Conservation (phyloP, 23 tunicate species). For the Halocynthia roretzi region DNA sequence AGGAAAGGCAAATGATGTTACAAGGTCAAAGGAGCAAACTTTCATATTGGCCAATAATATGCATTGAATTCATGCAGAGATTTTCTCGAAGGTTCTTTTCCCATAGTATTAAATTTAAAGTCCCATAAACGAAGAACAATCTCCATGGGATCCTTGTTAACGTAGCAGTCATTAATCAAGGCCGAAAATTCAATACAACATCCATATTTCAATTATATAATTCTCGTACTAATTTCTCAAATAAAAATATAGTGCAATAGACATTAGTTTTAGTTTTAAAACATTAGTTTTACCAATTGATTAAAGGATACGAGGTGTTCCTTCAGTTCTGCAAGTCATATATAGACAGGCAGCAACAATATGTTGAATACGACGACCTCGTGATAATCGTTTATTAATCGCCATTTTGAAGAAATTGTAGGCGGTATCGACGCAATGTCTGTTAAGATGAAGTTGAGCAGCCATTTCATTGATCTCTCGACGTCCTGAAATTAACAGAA, state of each 20-base stretch:
- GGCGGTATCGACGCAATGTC: conserved; percentile 83
- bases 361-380: conserved; percentile 74
- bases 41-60: background rate
- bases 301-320: conserved; percentile 91
- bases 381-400: conserved; percentile 64
- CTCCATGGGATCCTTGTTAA: too few species aligned
- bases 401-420: conserved; percentile 87
- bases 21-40: too few species aligned
- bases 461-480: conserved; percentile 74
- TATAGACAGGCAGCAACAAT: conserved; percentile 90
- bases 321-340: conserved; percentile 86
- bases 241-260: too few species aligned
- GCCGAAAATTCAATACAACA: too few species aligned
- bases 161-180: too few species aligned
- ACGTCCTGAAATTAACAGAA: conserved; percentile 25
- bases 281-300: background rate
- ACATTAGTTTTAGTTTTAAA: too few species aligned
- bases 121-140: background rate
- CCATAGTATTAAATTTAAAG: background rate
- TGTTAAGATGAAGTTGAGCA: conserved; percentile 45
- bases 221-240: too few species aligned
- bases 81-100: background rate
- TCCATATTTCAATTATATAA: too few species aligned
- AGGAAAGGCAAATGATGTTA: background rate
- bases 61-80: background rate